Evolutionary conservation across 2,888 invertebrate genomes (phyloP), one percentile per base, ranked within the genome.

Genomic region (Chloroclystis v-ata): DNA sequence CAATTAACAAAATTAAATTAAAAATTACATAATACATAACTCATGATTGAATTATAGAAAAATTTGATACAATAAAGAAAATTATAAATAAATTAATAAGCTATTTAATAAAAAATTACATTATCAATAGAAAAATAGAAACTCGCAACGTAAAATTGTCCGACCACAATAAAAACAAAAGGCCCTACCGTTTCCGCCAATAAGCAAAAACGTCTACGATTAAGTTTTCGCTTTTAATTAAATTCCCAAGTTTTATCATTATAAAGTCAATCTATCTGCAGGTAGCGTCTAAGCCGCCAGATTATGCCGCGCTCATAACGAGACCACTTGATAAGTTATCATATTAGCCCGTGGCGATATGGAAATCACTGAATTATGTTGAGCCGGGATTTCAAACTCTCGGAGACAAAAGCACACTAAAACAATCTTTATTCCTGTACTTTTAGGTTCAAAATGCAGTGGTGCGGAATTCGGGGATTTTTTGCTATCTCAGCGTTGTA

Each of bases 341-440:
- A 57, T 60, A 67, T 64, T 61, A 67, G 54, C 46, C 44, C 52
- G 29, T 38, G 52, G 40, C 54, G 54, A 57, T 60, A 62, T 63
- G 63, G 55, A 67, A 72, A 73, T 71, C 62, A 62, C 51, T 52
- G 65, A 74, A 66, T 75, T 72, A 79, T 70, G 71, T 60, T 69
- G 70, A 75, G 65, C 69, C 59, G 49, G 70, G 72, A 69, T 72
- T 73, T 47, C 11, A 37, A 28, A n/a, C 45, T 20, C 28, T 32
- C 40, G 30, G 14, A 4, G 14, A 13, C 39, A 7, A 29, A 26
- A 35, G 25, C 13, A 13, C n/a, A 25, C 29, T 25, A 29, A 40
- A 43, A 40, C 30, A 7, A 14, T 16, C 40, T 40, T 40, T 43
- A 40, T 25, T 8, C 7, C 1, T 20, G 9, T 6, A 20, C 0